phyloP scores from a whole-genome alignment of 1,140 invertebrate genomes.

The Teleopsis dalmanni region DNA sequence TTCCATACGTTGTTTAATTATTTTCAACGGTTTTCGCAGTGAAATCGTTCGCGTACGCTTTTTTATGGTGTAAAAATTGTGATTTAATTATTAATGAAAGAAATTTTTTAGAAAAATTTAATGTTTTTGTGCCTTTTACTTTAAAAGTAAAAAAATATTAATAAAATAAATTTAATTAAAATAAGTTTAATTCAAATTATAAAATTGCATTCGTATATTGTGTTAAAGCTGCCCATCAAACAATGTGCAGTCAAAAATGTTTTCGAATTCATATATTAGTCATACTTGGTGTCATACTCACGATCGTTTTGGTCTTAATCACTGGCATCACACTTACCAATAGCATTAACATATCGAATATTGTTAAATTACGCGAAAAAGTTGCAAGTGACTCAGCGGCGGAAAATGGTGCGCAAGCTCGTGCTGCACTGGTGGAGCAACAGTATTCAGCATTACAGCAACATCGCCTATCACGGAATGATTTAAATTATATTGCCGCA shows the following conservation, averaged over 20 bases:
- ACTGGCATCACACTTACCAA: constrained; percentile 42
- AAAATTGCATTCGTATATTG: neutral
- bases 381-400: constrained; percentile 41
- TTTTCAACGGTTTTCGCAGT: too few species aligned
- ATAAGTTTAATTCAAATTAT: neutral
- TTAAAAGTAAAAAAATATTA: neutral
- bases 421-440: constrained; percentile 36
- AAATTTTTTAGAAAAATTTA: too few species aligned
- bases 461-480: constrained; percentile 35
- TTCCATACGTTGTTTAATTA: too few species aligned
- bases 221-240: too few species aligned
- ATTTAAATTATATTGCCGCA: constrained; percentile 39
- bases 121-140: too few species aligned
- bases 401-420: constrained; percentile 34
- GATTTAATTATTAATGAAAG: too few species aligned
- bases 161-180: constrained; percentile 1
- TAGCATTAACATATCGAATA: constrained; percentile 41
- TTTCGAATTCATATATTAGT: constrained; percentile 41
- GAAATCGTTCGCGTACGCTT: too few species aligned
- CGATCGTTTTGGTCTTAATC: constrained; percentile 42
- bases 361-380: constrained; percentile 38
- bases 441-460: constrained; percentile 39
- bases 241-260: constrained; percentile 41
- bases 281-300: constrained; percentile 40
- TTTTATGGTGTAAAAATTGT: too few species aligned